Evolutionary conservation across 2,888 invertebrate genomes (phyloP), one percentile per base, ranked within the genome.

Genomic region (Phaonia tiefii): DNA sequence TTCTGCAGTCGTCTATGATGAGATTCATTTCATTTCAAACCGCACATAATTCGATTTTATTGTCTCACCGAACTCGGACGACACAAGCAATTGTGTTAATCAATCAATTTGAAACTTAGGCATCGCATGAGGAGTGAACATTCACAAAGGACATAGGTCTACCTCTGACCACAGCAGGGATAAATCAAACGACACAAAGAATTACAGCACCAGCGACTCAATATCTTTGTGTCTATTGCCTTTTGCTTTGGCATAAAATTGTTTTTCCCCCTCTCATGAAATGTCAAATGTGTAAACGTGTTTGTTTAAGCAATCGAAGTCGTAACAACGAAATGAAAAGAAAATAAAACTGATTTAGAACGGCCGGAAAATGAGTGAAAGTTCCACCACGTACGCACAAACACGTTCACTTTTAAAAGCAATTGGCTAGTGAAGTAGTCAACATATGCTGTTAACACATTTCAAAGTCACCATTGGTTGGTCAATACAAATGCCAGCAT

Each of bases 81-180:
- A 56, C 65, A 56, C 22, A 20, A 63, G 54, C 60, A 75, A 70
- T 71, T 76, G 46, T 66, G 46, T 71, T 76, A 76, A 76, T 76
- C 76, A 76, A 76, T 66, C 76, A 76, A 76, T 71, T 76, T 71
- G 20, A 22, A 39, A 31, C 31, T n/a, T n/a, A n/a, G n/a, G 31
- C 31, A 31, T 5, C 31, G 31, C 3, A n/a, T 2, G 11, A 67
- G 22, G 26, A 39, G 22, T 11, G 49, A 13, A 58, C 22, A 63
- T 2, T 26, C 46, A 46, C 13, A 65, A 65, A 4, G 65, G 10
- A 46, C 65, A 46, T 10, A n/a, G n/a, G 1, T 5, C 11, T 13
- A 65, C 31, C 3, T n/a, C n/a, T 31, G 58, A 8, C 44, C 20
- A 26, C 25, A 1, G 37, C 37, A 46, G 56, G 66, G 17, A 44